Evolutionary conservation across 2,888 invertebrate species (phyloP).

Genomic region (Griposia aprilina): DNA sequence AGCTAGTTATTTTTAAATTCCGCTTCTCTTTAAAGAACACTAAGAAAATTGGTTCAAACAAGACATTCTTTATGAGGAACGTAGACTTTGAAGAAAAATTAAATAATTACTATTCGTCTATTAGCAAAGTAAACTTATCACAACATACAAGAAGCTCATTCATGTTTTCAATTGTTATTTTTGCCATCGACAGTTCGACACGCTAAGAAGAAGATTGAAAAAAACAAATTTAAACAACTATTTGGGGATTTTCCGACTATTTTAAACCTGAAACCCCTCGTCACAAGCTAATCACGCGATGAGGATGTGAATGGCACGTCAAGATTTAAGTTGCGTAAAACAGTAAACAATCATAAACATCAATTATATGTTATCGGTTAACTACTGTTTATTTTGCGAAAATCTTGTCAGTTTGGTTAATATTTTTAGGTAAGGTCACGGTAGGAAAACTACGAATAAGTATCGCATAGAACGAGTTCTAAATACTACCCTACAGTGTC

Average conservation of each 20-base stretch:
- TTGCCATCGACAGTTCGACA: too few species aligned
- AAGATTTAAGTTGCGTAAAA: conserved; percentile 17
- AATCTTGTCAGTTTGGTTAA: conserved; percentile 5
- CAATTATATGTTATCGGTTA: conserved; percentile 22
- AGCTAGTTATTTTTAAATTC: too few species aligned
- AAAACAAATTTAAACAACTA: background rate
- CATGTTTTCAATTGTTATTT: background rate
- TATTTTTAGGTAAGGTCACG: background rate
- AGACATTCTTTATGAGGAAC: too few species aligned
- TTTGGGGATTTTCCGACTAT: background rate
- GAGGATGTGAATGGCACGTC: conserved; percentile 6
- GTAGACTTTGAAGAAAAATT: background rate
- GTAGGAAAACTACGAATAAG: background rate
- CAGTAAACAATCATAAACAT: conserved; percentile 24
- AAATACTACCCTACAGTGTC: background rate
- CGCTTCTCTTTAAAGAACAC: too few species aligned
- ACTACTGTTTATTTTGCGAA: conserved; percentile 27
- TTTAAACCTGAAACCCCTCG: background rate
- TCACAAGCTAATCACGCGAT: conserved; percentile 25
- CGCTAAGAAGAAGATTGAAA: too few species aligned
- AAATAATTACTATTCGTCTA: too few species aligned
- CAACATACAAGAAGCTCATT: background rate
- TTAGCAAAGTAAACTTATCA: too few species aligned
- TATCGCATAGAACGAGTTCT: background rate
- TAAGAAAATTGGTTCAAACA: background rate